Base-by-base conservation (phyloP, 1,140 invertebrate genomes). In the Leptinotarsa lineolata region DNA sequence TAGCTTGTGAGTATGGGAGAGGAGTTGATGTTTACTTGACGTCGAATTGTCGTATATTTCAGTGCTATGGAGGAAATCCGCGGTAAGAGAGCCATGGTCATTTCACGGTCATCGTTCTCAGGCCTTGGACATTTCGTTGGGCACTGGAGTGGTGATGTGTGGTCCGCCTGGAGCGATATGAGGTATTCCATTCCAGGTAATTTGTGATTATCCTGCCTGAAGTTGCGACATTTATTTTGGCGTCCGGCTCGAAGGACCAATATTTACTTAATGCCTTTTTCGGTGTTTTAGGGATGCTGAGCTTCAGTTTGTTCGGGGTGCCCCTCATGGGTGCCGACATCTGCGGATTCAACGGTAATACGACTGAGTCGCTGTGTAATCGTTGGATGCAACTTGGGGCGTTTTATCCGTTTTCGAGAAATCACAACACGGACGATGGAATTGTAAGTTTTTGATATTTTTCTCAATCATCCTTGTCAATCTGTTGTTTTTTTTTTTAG, bases 91-190 rank as follows among this genome's bases (percentile, higher is more conserved):
- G 92, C 94, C 16, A 92, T 97, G 80, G 89, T 97, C 30, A 92
- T 97, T 69, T 93, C 92, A 0, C 87, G 96, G 64, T 92, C 95
- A 1, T 92, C 93, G 1, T 97, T 92, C 86, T 85, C 92, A 54
- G 93, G 95, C 6, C 88, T 90, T 74, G 96, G 96, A 18, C 86
- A 88, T 72, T 95, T 90, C 84, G 90, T 91, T n/a, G 95, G 94
- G 13, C 94, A 97, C 85, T 98, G 97, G 97, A 92, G 93, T 74
- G 96, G 96, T 0, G 94, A 96, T 85, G 88, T 93, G 66, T 87
- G 81, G 77, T 93, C 92, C 44, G 85, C 86, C 72, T 95, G 92
- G 92, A 87, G 89, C 73, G 88, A 90, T 80, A 87, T 92, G 86
- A 83, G 84, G 69, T 88, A 88, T 81, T 87, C 88, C 18, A 87